Evolutionary conservation across 2,113 vertebrate genomes (phyloP).

Genomic region (Athene noctua): DNA sequence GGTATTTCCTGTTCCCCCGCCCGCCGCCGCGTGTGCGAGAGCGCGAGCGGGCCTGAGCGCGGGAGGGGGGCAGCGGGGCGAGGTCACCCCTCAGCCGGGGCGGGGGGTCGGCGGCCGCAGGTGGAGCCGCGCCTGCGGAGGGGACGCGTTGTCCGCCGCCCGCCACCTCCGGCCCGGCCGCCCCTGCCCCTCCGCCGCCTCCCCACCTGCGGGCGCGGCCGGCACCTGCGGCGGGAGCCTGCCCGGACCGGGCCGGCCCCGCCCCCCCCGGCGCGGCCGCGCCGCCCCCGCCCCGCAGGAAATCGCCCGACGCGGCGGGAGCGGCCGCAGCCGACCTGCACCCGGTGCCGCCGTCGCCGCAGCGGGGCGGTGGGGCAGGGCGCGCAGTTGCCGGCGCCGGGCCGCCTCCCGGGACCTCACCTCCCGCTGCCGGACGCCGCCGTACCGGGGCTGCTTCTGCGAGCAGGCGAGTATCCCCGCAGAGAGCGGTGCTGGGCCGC

Average conservation of each 20-base stretch:
- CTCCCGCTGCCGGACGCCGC: background rate
- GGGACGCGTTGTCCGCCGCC: background rate
- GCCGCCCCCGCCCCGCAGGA: background rate
- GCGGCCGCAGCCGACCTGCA: background rate
- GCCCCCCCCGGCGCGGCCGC: background rate
- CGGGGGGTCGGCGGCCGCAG: background rate
- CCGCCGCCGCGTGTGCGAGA: background rate
- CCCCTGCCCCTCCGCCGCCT: background rate
- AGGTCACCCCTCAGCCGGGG: background rate
- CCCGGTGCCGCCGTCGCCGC: background rate
- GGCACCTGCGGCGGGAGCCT: background rate
- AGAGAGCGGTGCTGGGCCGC: no score
- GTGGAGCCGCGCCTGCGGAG: background rate
- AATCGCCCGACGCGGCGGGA: background rate
- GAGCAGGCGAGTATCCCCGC: background rate
- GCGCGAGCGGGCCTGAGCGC: background rate
- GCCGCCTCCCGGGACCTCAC: background rate
- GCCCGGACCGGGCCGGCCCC: background rate
- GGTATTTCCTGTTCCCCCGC: conserved; percentile 72
- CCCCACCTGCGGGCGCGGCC: background rate
- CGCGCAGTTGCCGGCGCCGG: background rate
- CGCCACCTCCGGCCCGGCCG: background rate
- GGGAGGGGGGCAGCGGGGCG: background rate
- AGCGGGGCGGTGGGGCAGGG: no score
- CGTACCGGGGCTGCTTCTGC: background rate